Conservation (phyloP, 2,797 vertebrate genomes). For the Megalops cyprinoides region DNA sequence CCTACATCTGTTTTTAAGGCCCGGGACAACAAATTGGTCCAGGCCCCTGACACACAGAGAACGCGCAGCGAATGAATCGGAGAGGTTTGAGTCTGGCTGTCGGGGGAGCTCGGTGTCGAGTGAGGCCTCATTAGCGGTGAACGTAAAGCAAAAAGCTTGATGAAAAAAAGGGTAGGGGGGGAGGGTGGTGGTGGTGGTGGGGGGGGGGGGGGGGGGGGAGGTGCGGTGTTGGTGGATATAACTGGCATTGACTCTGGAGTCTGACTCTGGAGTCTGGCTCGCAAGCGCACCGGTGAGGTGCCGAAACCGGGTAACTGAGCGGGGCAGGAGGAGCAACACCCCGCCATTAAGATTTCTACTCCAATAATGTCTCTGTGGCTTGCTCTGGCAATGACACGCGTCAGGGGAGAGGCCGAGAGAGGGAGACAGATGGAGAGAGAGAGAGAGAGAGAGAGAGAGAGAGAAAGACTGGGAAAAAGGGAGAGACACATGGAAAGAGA, state of each 20-base stretch:
- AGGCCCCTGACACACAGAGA: background rate
- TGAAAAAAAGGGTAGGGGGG: background rate
- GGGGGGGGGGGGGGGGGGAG: slow-evolving; percentile 2
- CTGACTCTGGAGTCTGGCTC: slow-evolving; percentile 44
- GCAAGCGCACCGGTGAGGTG: slow-evolving; percentile 18
- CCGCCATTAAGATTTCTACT: slow-evolving; percentile 37
- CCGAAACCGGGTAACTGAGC: slow-evolving; percentile 50
- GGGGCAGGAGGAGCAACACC: slow-evolving; percentile 49
- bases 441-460: background rate
- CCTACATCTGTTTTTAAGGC: background rate
- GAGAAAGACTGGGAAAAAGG: background rate
- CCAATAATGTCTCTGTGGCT: slow-evolving; percentile 37
- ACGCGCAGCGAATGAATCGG: background rate
- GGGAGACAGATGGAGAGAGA: slow-evolving; percentile 10
- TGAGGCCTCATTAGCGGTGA: slow-evolving; percentile 27
- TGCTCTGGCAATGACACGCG: slow-evolving; percentile 13
- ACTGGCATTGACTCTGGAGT: no score
- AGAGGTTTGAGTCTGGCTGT: background rate
- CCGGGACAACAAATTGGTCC: slow-evolving; percentile 10
- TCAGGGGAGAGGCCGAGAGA: no score
- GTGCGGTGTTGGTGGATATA: no score
- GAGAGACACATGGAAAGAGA: slow-evolving; percentile 16
- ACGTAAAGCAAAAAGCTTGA: slow-evolving; percentile 41
- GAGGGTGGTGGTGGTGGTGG: background rate
- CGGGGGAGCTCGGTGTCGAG: background rate